Evolutionary conservation across 2,888 invertebrate species (phyloP).

Genomic region (Platycheirus albimanus): DNA sequence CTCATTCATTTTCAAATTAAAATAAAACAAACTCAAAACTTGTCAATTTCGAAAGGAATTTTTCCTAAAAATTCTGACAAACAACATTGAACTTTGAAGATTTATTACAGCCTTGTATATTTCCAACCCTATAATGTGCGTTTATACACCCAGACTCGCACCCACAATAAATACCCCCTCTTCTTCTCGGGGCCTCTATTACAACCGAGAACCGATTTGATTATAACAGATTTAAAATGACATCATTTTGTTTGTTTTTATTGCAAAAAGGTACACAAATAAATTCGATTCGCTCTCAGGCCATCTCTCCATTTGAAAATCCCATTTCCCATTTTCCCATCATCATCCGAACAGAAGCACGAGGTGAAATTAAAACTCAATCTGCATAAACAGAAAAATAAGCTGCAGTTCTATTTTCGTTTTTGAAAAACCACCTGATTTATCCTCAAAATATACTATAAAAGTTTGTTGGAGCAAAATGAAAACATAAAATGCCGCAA

Average conservation of each 20-base stretch:
- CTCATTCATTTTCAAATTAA: not conserved
- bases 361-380: constrained; percentile 54
- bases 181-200: not conserved
- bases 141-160: not conserved
- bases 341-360: constrained; percentile 23
- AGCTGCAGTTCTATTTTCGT: constrained; percentile 63
- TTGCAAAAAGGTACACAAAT: constrained; percentile 40
- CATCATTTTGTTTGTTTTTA: constrained; percentile 57
- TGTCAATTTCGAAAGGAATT: constrained; percentile 11
- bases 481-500: constrained; percentile 46
- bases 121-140: not conserved
- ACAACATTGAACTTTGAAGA: constrained; percentile 33
- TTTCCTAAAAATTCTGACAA: not conserved
- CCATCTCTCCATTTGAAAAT: constrained; percentile 15
- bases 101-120: constrained; percentile 32
- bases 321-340: no score
- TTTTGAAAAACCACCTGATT: constrained; percentile 68
- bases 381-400: constrained; percentile 54
- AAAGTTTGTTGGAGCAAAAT: constrained; percentile 69
- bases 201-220: constrained; percentile 5
- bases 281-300: constrained; percentile 21
- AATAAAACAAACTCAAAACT: not conserved
- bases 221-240: constrained; percentile 29
- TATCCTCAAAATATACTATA: constrained; percentile 47
- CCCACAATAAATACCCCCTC: no score